Base-by-base conservation (phyloP, 1,140 invertebrate genomes). In the Drosophila lini region DNA sequence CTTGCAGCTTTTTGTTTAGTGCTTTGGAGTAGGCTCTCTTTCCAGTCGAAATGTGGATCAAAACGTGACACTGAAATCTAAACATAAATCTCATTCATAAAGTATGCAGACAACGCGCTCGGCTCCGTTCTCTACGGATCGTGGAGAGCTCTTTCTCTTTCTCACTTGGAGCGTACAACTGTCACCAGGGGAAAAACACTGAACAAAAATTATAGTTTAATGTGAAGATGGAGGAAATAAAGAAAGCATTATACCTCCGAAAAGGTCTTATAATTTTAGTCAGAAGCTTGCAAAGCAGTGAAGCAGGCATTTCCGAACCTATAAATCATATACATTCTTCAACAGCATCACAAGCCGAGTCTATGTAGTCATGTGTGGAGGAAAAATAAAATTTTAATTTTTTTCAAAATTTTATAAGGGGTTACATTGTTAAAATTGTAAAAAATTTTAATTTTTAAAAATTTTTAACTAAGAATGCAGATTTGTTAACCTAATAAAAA, bases 21-120 rank as follows among this genome's bases (percentile, higher is more conserved):
- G 36, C 50, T 44, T 50, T 42, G 38, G 34, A 55, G 52, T 31
- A 15, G 22, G 45, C 28, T 42, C 22, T 34, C 38, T n/a, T 32
- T 10, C 48, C 45, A 28, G 22, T 28, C 48, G 57, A 80, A 88
- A 86, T 74, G 80, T 86, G 80, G 83, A 86, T 83, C 83, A 86
- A 86, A 86, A 86, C 83, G 83, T 86, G 83, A 86, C 83, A 86
- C 80, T 83, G 83, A 86, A 86, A 86, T 83, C 83, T 74, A 88
- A 86, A 68, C 83, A 86, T 68, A 80, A 86, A 86, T 86, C 83
- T 77, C 80, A 86, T 86, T 86, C 83, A 86, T 88, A 80, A 77
- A 88, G 76, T 71, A 86, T 82, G 82, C 83, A 74, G 73, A 60
- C 62, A 41, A 61, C 61, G 67, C 28, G 11, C 58, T 38, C 67